Conservation (phyloP, 2,797 vertebrate species). For the Myotis vivesi region DNA sequence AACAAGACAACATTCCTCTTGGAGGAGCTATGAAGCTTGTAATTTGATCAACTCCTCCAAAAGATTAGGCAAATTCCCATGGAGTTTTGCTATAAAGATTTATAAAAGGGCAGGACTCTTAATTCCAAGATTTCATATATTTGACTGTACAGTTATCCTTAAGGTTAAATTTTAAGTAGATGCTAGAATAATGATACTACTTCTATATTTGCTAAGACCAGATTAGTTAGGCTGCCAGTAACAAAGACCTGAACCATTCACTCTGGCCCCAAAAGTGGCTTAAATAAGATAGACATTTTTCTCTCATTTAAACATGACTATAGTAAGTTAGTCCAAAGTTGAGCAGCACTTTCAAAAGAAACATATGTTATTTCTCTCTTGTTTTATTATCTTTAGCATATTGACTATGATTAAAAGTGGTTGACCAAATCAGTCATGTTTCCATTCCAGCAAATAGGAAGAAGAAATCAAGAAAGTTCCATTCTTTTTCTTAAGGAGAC, state of each 20-base stretch:
- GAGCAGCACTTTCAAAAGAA: background rate
- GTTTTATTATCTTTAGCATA: background rate
- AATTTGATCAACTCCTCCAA: background rate
- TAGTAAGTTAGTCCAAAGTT: background rate
- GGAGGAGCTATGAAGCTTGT: background rate
- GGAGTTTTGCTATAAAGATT: background rate
- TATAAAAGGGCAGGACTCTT: background rate
- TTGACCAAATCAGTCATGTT: background rate
- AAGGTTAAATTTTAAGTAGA: slow-evolving; percentile 2
- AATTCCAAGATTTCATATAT: background rate
- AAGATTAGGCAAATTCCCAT: background rate
- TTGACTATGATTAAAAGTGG: background rate
- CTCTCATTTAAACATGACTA: background rate
- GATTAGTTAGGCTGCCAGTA: background rate
- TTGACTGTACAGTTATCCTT: background rate
- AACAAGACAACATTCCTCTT: background rate
- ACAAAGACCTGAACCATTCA: background rate
- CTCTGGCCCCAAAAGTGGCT: background rate
- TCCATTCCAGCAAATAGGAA: background rate
- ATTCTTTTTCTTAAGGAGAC: background rate
- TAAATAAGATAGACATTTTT: background rate
- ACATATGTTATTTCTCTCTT: background rate
- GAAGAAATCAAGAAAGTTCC: background rate
- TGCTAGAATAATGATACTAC: background rate
- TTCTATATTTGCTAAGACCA: background rate